Base-by-base conservation (phyloP, 2,113 vertebrate species). In the Mus musculus region DNA sequence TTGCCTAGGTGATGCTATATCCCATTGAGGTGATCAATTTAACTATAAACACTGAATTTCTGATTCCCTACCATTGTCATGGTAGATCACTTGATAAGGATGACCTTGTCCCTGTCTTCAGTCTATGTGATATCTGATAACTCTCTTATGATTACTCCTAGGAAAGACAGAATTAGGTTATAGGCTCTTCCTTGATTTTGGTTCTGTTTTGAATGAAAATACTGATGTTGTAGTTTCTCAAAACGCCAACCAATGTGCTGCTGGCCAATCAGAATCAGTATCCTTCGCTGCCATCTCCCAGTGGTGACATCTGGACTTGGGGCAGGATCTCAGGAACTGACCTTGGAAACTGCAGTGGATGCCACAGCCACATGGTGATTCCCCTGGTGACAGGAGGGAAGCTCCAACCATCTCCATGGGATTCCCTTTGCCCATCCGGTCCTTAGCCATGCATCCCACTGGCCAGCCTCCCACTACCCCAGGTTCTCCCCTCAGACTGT, bases 391-490 rank as follows among this genome's bases (percentile, higher is more conserved):
- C 28, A 75, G 65, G 24, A 59, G 20, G 17, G 46, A 46, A 52
- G 71, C 81, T 76, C n/a, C 72, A 54, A 59, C 61, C 49, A 42
- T 54, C 52, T 78, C 80, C 46, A 61, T 33, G 24, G 56, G 56
- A 72, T 75, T 84, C 65, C 72, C 81, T 49, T 80, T 49, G 36
- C 20, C 76, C 16, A 24, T 54, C 95, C 95, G 72, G 67, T 12
- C 72, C n/a, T 46, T 59, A 59, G 46, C 28, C 76, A 54, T 67
- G 54, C 87, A 94, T 26, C 67, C n/a, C 94, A 88, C 80, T 85
- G 88, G 30, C 61, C 90, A 93, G 56, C 73, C 67, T 93, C 78
- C 77, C 33, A 52, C 14, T 1, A 59, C 84, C 78, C 2, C 14
- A 20, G 33, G 22, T 5, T 20, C 65, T 87, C 30, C 0, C 3